A percentile compares a stretch with the other conserved stretches of the same genome.
Conservation (phyloP, 2,888 invertebrate genomes). For the Pilophorus perplexus region DNA sequence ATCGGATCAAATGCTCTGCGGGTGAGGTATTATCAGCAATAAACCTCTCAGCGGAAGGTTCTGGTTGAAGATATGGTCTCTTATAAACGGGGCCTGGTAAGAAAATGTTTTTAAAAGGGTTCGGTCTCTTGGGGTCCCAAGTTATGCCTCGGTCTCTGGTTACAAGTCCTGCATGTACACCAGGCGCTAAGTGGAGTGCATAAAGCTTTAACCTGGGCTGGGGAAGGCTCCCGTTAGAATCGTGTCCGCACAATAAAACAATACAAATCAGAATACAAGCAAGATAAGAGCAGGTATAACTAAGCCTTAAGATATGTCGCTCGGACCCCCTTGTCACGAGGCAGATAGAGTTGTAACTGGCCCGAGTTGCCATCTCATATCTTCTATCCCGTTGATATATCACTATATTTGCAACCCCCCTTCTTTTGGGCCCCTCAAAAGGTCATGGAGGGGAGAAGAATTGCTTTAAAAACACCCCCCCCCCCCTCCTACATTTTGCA, state of each 20-base stretch:
- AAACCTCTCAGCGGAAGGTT: constrained; percentile 36
- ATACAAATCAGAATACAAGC: constrained; percentile 42
- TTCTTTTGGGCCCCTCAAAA: constrained; percentile 11
- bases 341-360: constrained; percentile 40
- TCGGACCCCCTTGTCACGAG: constrained; percentile 17
- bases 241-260: constrained; percentile 40
- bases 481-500: constrained; percentile 12
- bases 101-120: constrained; percentile 27
- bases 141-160: constrained; percentile 36
- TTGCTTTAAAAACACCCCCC: not conserved
- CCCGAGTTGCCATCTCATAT: constrained; percentile 39
- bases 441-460: not conserved
- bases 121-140: not conserved
- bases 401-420: constrained; percentile 33
- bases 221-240: constrained; percentile 38
- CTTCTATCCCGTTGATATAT: constrained; percentile 34
- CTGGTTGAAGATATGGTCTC: constrained; percentile 32
- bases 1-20: constrained; percentile 35
- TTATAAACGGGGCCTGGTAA: constrained; percentile 8
- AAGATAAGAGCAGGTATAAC: constrained; percentile 32
- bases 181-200: constrained; percentile 40
- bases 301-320: constrained; percentile 37
- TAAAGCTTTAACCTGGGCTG: constrained; percentile 23
- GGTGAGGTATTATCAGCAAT: constrained; percentile 38
- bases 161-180: constrained; percentile 36